Conservation (phyloP, 2,888 invertebrate species). For the Aphrophora alni region DNA sequence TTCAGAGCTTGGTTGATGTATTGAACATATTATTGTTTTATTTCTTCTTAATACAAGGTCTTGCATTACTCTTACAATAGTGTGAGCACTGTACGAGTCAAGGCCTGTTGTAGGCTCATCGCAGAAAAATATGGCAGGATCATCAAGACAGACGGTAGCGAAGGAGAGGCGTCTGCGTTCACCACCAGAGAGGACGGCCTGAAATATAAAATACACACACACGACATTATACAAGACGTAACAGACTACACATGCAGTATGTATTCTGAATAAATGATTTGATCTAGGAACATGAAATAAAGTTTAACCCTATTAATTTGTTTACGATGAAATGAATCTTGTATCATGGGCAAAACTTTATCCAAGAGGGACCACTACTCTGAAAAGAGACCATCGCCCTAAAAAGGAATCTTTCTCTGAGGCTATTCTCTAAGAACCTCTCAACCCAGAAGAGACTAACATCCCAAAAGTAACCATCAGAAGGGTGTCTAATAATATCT, state of each 20-base stretch:
- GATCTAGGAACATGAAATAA: neutral
- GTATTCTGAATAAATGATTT: neutral
- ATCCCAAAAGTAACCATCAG: no score
- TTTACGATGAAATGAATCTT: no score
- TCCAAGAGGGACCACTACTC: no score
- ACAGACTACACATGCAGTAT: neutral
- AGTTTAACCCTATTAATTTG: neutral
- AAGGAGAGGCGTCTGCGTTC: constrained; percentile 92
- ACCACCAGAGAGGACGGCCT: constrained; percentile 81
- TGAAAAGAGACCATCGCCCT: neutral
- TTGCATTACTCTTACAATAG: constrained; percentile 74
- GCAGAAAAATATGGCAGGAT: constrained; percentile 91
- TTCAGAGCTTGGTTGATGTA: constrained; percentile 93
- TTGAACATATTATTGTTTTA: constrained; percentile 89
- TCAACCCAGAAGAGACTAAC: no score
- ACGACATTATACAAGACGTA: no score
- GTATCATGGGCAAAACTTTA: no score
- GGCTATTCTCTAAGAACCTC: neutral
- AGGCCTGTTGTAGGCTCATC: constrained; percentile 93
- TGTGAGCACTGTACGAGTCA: constrained; percentile 92
- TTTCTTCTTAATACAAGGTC: constrained; percentile 58
- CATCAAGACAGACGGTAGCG: constrained; percentile 89
- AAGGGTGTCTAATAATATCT: no score
- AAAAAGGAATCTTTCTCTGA: neutral
- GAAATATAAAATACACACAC: no score